A percentile compares a stretch with the other conserved stretches of the same genome.
phyloP scores from a whole-genome alignment of 2,888 invertebrate species.

The Clunio marinus region DNA sequence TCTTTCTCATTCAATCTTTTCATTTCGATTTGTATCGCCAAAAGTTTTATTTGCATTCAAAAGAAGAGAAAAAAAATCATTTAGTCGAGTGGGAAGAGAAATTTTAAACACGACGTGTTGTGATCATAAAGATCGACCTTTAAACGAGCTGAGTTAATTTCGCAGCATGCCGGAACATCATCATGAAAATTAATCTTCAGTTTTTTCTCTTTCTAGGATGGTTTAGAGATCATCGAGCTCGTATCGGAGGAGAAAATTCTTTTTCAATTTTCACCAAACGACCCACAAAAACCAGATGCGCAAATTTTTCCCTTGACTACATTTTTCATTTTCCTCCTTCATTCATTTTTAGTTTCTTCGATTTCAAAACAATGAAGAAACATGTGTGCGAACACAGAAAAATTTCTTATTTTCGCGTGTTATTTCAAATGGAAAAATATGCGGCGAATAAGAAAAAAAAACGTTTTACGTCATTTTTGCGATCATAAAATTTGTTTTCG shows the following conservation, averaged over 20 bases:
- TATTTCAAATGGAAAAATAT: background rate
- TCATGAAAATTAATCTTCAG: background rate
- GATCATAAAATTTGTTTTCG: background rate
- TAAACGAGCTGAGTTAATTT: background rate
- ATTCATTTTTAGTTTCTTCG: background rate
- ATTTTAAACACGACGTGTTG: too few relatives aligned
- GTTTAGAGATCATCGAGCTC: background rate
- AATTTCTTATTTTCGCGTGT: background rate
- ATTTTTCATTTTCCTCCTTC: too few relatives aligned
- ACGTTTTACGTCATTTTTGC: background rate
- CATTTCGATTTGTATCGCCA: too few relatives aligned
- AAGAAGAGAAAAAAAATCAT: too few relatives aligned
- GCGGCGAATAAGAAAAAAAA: too few relatives aligned
- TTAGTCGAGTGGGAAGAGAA: too few relatives aligned
- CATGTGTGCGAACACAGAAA: background rate
- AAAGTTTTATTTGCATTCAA: too few relatives aligned
- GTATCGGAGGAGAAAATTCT: too few relatives aligned
- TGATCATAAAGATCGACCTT: too few relatives aligned
- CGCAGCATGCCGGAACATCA: background rate
- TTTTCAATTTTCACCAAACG: background rate
- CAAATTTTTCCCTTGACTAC: background rate
- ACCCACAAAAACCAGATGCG: slow-evolving; percentile 7
- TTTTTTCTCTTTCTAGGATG: too few relatives aligned
- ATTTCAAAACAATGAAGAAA: background rate
- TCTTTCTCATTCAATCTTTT: too few relatives aligned